A percentile compares a stretch with the other conserved stretches of the same genome.
These are phyloP conservation scores for Vulpes ferrilata DNA, from an alignment of 2,113 vertebrate genomes.

Conservation along the genomic window DNA sequence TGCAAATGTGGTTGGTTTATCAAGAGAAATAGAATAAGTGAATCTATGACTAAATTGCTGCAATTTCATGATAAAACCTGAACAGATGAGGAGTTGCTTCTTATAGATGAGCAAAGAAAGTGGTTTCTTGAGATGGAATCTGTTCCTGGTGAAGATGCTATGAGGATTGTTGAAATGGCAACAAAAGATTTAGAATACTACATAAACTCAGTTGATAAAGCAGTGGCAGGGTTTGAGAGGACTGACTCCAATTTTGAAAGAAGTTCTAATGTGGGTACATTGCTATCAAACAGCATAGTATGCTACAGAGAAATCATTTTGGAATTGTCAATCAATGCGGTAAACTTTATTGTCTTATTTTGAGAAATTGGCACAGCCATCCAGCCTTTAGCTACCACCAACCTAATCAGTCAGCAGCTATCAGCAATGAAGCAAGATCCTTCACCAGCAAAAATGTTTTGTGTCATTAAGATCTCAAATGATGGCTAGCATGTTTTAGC, in stretches of 20 bases:
- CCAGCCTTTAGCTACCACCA: neutral
- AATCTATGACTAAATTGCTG: neutral
- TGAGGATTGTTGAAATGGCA: neutral
- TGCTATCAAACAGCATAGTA: neutral
- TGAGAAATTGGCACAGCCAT: neutral
- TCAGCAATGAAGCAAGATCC: neutral
- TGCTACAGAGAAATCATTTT: neutral
- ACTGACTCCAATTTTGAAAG: neutral
- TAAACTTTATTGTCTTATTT: neutral
- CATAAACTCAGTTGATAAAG: neutral
- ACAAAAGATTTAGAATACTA: neutral
- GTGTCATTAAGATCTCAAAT: neutral
- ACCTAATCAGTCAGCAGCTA: neutral
- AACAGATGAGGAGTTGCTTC: neutral
- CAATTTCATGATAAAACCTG: neutral
- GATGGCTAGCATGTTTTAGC: neutral
- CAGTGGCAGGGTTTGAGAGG: neutral
- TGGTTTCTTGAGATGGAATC: neutral
- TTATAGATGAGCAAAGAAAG: neutral
- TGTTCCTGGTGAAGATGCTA: neutral
- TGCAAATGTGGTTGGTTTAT: neutral
- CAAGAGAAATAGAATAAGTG: neutral
- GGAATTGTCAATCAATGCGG: neutral
- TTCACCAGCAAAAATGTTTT: neutral
- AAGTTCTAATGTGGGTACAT: neutral